Base-by-base conservation (phyloP, 2,797 vertebrate genomes). In the Lagodon rhomboides region DNA sequence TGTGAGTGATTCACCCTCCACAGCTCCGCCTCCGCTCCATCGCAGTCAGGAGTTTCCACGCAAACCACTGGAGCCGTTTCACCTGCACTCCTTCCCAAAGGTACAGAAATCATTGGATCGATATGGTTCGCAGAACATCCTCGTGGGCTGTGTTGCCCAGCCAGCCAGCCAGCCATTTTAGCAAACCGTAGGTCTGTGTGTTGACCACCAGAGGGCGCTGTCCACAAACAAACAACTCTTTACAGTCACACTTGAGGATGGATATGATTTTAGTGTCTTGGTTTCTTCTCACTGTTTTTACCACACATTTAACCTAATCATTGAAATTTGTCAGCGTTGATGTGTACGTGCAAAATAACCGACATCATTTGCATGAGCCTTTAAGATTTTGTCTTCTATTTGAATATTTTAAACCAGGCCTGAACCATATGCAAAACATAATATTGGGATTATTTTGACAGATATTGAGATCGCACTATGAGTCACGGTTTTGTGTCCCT, bases 31-130 rank as follows among this genome's bases (percentile, higher is more conserved):
- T 54, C 88, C 88, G 0, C 84, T 92, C 0, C 92, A 92, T 67
- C 93, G 91, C 79, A 92, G 91, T 64, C 94, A 94, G 77, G 93
- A 95, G 85, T 85, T 92, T 77, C 90, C 88, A 66, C 92, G 92
- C 80, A 95, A 94, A 74, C 79, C 76, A 3, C 90, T 91, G 79
- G 95, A 96, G 84, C 92, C 93, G 0, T 95, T 95, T 88, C 95
- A 95, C 75, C 90, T 95, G 74, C 94, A 94, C 84, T 90, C 91
- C 65, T 95, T 96, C 84, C 95, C 94, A 61, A 96, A 96, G 95
- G 95, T 96, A 93, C 27, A 43, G 10, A 4, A 83, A 58, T 61
- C 50, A 73, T 0, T 22, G 58, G 20, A 73, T 86, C 69, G 75
- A 58, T 79, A 47, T 66, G 54, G n/a, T 76, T 55, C 60, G 12